Conservation (phyloP, 2,888 invertebrate genomes). For the Aromia moschata region DNA sequence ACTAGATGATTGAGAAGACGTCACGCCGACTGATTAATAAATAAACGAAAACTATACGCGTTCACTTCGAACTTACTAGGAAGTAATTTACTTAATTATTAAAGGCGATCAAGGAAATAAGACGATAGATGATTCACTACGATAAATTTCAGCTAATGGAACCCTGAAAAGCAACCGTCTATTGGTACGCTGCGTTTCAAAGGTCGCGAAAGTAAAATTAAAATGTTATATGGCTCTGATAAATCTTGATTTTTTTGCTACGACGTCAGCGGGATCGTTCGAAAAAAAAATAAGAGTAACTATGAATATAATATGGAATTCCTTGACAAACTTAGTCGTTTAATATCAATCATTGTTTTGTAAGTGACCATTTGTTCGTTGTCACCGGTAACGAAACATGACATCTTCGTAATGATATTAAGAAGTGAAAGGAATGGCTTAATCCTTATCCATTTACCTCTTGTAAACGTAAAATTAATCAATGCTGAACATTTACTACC, state of each 20-base stretch:
- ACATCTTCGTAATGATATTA: no score
- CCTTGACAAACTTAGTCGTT: no score
- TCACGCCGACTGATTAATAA: not conserved
- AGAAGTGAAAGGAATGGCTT: no score
- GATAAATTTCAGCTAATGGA: slow-evolving; percentile 4
- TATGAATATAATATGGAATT: no score
- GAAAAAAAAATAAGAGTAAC: not conserved
- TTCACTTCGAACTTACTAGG: not conserved
- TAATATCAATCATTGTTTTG: no score
- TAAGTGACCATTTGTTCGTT: no score
- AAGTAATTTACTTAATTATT: not conserved
- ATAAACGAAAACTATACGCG: not conserved
- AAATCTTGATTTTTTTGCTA: not conserved
- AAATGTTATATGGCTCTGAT: not conserved
- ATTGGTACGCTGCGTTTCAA: not conserved
- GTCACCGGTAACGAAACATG: no score
- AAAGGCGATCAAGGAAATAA: not conserved
- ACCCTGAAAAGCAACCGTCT: slow-evolving; percentile 3
- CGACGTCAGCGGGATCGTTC: not conserved
- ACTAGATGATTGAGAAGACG: not conserved
- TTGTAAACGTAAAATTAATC: no score
- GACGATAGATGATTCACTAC: not conserved
- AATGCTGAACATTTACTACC: no score
- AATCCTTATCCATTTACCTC: no score
- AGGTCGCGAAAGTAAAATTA: slow-evolving; percentile 7